Percentiles rank a stretch among this genome's conserved stretches.
Evolutionary conservation across 1,140 invertebrate species (phyloP).

Genomic region (Hycleus phaleratus): DNA sequence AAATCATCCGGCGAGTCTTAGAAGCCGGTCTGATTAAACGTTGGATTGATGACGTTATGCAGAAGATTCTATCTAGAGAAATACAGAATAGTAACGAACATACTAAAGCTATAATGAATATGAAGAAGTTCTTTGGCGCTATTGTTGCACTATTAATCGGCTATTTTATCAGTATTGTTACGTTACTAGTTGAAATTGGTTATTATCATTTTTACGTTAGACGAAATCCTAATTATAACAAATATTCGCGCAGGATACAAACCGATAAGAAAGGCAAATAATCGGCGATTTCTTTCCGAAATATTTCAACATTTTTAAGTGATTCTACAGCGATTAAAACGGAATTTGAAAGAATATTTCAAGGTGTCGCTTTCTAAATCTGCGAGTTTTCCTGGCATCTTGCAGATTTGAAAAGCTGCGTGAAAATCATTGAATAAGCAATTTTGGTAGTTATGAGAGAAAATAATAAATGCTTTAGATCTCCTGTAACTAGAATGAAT

Average conservation of each 20-base stretch:
- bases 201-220: constrained; percentile 56
- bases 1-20: constrained; percentile 54
- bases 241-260: constrained; percentile 42
- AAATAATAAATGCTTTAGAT: no score
- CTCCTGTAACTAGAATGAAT: no score
- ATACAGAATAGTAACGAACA: constrained; percentile 38
- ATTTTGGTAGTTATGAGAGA: no score
- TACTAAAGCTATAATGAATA: constrained; percentile 63
- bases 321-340: no score
- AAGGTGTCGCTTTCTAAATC: no score
- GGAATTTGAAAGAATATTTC: no score
- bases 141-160: constrained; percentile 61
- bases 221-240: constrained; percentile 62
- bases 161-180: constrained; percentile 52
- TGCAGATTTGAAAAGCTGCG: no score
- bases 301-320: no score
- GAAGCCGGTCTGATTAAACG: constrained; percentile 71
- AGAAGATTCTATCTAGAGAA: constrained; percentile 41
- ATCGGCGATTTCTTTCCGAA: no score
- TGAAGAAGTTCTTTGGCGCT: constrained; percentile 68
- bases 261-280: no score
- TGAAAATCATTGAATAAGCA: no score
- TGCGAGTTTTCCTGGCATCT: no score
- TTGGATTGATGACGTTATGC: constrained; percentile 69
- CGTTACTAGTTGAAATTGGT: constrained; percentile 52